Evolutionary conservation across 2,888 invertebrate species (phyloP).

Genomic region (Agonopterix arenella): DNA sequence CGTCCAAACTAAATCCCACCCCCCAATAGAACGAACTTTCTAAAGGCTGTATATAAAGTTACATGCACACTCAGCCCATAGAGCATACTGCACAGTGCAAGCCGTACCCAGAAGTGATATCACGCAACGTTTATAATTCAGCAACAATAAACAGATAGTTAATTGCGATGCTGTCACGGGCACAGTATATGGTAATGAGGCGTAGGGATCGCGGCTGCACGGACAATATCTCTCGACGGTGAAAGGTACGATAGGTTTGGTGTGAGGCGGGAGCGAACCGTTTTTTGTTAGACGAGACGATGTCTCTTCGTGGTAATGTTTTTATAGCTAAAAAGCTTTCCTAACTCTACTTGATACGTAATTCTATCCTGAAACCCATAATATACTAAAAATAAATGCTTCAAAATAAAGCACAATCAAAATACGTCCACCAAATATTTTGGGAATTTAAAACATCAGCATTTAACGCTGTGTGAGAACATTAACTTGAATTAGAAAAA

Average conservation of each 20-base stretch:
- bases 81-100: background rate
- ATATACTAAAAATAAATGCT: too few relatives aligned
- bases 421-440: too few relatives aligned
- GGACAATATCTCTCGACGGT: slow-evolving; percentile 75
- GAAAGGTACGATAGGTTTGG: slow-evolving; percentile 62
- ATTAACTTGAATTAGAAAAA: too few relatives aligned
- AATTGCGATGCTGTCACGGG: slow-evolving; percentile 75
- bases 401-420: too few relatives aligned
- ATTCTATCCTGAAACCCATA: too few relatives aligned
- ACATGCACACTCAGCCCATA: too few relatives aligned
- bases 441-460: too few relatives aligned
- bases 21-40: background rate
- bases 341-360: too few relatives aligned
- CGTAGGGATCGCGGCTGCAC: slow-evolving; percentile 68
- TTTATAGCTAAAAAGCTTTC: too few relatives aligned
- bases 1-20: too few relatives aligned
- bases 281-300: background rate
- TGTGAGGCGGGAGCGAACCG: slow-evolving; percentile 19
- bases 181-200: slow-evolving; percentile 76
- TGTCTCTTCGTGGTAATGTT: too few relatives aligned
- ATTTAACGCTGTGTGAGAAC: too few relatives aligned
- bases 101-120: slow-evolving; percentile 42
- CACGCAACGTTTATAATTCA: slow-evolving; percentile 71
- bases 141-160: slow-evolving; percentile 76
- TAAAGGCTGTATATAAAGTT: background rate